Base-by-base conservation (phyloP, 2,797 vertebrate genomes). In the Notamacropus eugenii region DNA sequence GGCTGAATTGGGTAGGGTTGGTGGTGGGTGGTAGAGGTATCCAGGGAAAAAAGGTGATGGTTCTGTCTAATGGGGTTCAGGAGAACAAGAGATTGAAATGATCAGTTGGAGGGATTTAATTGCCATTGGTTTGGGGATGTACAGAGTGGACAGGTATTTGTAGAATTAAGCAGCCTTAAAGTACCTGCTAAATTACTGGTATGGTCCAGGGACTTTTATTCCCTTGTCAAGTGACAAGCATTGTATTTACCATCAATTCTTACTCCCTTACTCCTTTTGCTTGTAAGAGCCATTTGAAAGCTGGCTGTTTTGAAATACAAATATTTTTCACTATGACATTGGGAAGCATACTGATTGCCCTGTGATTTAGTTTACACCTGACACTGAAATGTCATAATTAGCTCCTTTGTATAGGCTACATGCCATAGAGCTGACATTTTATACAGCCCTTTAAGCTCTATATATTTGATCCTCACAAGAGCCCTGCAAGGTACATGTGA, bases 311-410 rank as follows among this genome's bases (percentile, higher is more conserved):
- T 67, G 29, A 19, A 56, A 28, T 94, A 50, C 58, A 54, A 24
- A n/a, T 92, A 3, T 55, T 93, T 93, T 94, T 87, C 90, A 40
- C 40, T 93, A 27, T 91, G 82, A 59, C 31, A 90, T 74, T 93
- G 50, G 62, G 29, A 93, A 54, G 4, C 27, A 24, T 9, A 54
- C 19, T 59, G 3, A 57, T 24, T 91, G 5, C 34, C 28, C 74
- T 96, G 91, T 74, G 29, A 82, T 55, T 95, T 95, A 50, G 52
- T 93, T 94, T 56, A 93, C 24, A 57, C 31, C 34, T 46, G 55
- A 95, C 90, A 92, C 95, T 55, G 58, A 96, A 94, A 93, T 59
- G 27, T 19, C 34, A 3, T 57, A 24, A 55, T 94, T 92, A 93
- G 50, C 46, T 67, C 31, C 90, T 74, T 92, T 92, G 74, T 87